Conservation (phyloP, 2,888 invertebrate genomes). For the Perizoma flavofasciatum region DNA sequence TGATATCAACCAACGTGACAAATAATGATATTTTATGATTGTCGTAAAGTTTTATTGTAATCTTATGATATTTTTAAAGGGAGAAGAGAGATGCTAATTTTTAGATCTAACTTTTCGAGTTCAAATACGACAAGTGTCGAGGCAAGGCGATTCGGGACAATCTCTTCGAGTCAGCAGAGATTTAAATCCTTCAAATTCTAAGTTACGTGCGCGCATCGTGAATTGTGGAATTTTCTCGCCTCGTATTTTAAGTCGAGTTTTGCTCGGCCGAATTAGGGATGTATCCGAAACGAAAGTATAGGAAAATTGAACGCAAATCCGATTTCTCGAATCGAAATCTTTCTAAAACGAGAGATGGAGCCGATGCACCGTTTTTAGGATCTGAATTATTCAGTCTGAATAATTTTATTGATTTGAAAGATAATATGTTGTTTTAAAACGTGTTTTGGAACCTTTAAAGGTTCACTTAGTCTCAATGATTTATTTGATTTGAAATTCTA, state of each 20-base stretch:
- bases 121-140: slow-evolving; percentile 41
- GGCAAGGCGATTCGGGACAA: slow-evolving; percentile 57
- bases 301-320: slow-evolving; percentile 80
- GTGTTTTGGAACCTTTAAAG: too few relatives aligned
- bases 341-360: slow-evolving; percentile 56
- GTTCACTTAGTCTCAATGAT: too few relatives aligned
- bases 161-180: slow-evolving; percentile 58
- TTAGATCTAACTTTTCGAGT: slow-evolving; percentile 31
- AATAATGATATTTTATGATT: slow-evolving; percentile 42
- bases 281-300: slow-evolving; percentile 74
- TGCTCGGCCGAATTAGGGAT: slow-evolving; percentile 57
- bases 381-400: slow-evolving; percentile 30
- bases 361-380: slow-evolving; percentile 51
- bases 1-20: slow-evolving; percentile 41
- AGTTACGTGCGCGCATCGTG: slow-evolving; percentile 55
- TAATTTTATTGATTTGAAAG: slow-evolving; percentile 4
- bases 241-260: slow-evolving; percentile 66
- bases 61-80: slow-evolving; percentile 23
- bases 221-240: slow-evolving; percentile 60
- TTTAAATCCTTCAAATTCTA: slow-evolving; percentile 69
- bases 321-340: slow-evolving; percentile 68
- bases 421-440: background rate
- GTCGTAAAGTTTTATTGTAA: slow-evolving; percentile 38
- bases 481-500: too few relatives aligned
- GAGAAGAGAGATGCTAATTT: slow-evolving; percentile 29